These are phyloP conservation scores for Microctenopoma steveboyesi DNA, from an alignment of 2,797 vertebrate genomes.

Conservation along the genomic window DNA sequence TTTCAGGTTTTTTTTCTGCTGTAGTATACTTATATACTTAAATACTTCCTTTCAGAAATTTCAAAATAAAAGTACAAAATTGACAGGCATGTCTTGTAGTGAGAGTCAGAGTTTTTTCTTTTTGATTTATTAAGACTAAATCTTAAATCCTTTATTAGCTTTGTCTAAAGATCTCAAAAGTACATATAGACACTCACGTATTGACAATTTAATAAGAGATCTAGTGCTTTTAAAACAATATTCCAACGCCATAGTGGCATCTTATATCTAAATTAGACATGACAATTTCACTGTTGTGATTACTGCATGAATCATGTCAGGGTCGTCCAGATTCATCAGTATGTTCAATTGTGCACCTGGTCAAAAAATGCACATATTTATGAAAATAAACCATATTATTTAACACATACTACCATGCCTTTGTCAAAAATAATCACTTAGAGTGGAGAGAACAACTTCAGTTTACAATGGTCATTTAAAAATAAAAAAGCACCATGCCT, in stretches of 20 bases:
- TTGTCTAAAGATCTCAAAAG: neutral
- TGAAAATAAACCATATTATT: neutral
- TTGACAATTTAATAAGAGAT: no score
- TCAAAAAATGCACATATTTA: neutral
- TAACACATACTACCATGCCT: neutral
- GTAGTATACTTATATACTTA: neutral
- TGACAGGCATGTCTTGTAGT: no score
- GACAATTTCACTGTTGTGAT: neutral
- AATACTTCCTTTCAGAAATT: constrained; percentile 19
- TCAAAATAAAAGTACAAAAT: constrained; percentile 43
- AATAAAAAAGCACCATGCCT: neutral
- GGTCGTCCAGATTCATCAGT: neutral
- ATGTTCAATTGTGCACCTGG: neutral
- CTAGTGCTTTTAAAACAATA: no score
- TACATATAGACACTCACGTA: no score
- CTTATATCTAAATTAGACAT: neutral
- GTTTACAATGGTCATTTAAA: neutral
- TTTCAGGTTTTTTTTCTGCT: constrained; percentile 2
- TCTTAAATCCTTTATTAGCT: neutral
- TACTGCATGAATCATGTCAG: neutral
- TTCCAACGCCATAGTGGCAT: no score
- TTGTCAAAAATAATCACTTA: neutral
- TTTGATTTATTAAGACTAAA: no score
- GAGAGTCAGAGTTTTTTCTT: no score
- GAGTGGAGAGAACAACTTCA: neutral